Conservation (phyloP, 2,797 vertebrate species). For the Garrulus glandarius region DNA sequence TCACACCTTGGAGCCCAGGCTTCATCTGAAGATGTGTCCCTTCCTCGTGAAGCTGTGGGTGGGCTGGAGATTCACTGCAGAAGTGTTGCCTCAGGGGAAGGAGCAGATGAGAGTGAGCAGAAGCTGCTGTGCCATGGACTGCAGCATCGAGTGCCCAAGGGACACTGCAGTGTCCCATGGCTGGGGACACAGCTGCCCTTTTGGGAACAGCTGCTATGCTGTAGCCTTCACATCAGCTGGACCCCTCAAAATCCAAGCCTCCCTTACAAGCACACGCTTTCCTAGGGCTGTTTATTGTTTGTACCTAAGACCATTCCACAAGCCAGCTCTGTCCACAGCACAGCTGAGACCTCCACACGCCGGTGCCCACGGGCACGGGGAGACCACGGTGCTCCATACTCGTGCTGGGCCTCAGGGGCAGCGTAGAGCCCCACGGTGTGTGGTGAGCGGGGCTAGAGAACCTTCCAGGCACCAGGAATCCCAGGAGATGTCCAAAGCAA, state of each 20-base stretch:
- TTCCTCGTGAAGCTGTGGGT: background rate
- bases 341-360: background rate
- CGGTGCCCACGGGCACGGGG: fast-evolving
- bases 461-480: background rate
- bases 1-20: background rate
- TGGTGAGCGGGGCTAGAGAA: background rate
- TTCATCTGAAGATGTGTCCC: background rate
- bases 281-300: constrained; percentile 41
- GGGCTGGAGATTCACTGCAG: background rate
- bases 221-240: background rate
- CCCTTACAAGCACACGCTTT: background rate
- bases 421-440: fast-evolving
- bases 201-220: background rate
- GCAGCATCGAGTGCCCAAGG: background rate
- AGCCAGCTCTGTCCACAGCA: background rate
- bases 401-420: background rate
- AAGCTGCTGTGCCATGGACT: background rate
- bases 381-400: fast-evolving
- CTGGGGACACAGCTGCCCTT: background rate
- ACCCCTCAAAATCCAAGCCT: background rate
- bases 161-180: background rate
- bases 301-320: background rate
- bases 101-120: background rate
- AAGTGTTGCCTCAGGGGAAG: background rate
- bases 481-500: background rate